Percentiles rank a stretch among this genome's conserved stretches.
Conservation (phyloP, 2,113 vertebrate species). For the Microtus pennsylvanicus region DNA sequence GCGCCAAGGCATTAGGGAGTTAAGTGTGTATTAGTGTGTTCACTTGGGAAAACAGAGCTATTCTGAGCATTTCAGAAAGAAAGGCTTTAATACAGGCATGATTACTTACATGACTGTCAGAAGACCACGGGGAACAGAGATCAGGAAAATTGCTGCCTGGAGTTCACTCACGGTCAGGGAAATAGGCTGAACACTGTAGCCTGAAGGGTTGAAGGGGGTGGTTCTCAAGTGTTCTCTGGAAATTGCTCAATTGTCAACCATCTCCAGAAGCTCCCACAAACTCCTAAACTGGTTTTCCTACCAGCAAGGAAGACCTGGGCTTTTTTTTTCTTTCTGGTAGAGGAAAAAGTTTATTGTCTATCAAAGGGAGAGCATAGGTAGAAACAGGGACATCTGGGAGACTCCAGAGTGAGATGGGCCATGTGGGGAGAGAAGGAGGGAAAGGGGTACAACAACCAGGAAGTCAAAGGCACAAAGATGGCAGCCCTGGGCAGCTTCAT, state of each 20-base stretch:
- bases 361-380: background rate
- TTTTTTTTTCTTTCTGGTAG: background rate
- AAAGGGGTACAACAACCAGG: background rate
- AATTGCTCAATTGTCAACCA: background rate
- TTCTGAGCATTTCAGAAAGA: slow-evolving; percentile 13
- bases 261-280: background rate
- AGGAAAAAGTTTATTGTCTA: background rate
- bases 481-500: background rate
- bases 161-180: slow-evolving; percentile 36
- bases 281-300: background rate
- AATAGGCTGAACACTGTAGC: background rate
- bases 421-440: background rate
- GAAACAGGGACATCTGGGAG: background rate
- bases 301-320: background rate
- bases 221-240: background rate
- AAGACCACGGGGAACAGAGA: background rate
- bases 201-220: background rate
- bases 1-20: background rate
- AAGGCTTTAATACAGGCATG: background rate
- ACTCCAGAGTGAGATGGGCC: background rate
- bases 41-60: slow-evolving; percentile 4
- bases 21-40: background rate
- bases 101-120: background rate
- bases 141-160: background rate
- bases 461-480: background rate